Conservation (phyloP, 2,113 vertebrate genomes). For the Hippoglossus stenolepis region DNA sequence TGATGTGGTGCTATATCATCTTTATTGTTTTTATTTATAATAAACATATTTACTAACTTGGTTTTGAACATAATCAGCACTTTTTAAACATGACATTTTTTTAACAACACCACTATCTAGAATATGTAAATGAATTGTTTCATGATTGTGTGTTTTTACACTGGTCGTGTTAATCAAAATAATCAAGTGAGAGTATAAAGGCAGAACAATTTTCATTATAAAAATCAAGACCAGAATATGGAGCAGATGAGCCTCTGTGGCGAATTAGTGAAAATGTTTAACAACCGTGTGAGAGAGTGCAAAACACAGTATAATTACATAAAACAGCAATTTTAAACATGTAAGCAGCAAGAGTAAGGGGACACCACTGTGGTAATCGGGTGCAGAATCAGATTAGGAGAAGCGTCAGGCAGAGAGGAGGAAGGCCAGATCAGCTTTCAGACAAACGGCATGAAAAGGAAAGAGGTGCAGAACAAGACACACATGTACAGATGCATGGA, state of each 20-base stretch:
- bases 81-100: too few relatives aligned
- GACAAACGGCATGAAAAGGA: slow-evolving; percentile 53
- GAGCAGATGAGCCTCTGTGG: neutral
- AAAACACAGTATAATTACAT: slow-evolving; percentile 11
- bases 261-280: neutral
- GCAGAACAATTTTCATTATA: neutral
- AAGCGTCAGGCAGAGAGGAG: slow-evolving; percentile 11
- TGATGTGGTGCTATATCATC: too few relatives aligned
- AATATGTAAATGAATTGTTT: too few relatives aligned
- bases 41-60: too few relatives aligned
- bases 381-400: slow-evolving; percentile 22
- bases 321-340: slow-evolving; percentile 8
- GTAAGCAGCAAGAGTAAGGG: slow-evolving; percentile 22
- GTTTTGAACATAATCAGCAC: too few relatives aligned
- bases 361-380: slow-evolving; percentile 24
- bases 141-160: neutral
- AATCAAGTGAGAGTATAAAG: neutral
- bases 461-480: slow-evolving; percentile 82
- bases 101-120: too few relatives aligned
- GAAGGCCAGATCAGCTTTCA: slow-evolving; percentile 19
- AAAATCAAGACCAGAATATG: neutral
- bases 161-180: neutral
- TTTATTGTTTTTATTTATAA: too few relatives aligned
- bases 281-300: neutral
- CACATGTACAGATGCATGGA: slow-evolving; percentile 58